phyloP scores from a whole-genome alignment of 2,888 invertebrate species.

The Cerceris rybyensis region DNA sequence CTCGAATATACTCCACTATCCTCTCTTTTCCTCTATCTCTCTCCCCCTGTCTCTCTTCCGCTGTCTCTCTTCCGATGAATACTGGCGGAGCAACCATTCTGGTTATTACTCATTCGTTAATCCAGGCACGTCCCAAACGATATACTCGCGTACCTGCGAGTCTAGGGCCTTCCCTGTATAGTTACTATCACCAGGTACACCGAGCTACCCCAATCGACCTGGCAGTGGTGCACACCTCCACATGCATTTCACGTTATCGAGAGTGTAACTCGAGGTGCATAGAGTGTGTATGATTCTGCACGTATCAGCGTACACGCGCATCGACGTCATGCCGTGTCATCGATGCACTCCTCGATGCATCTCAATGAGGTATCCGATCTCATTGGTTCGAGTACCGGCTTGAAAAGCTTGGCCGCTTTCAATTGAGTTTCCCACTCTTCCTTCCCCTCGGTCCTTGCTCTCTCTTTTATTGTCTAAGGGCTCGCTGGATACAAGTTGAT shows the following conservation, averaged over 20 bases:
- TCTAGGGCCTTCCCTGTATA: constrained; percentile 25
- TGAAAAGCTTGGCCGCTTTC: constrained; percentile 40
- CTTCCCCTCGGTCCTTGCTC: neutral
- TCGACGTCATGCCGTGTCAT: constrained; percentile 57
- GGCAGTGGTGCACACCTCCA: constrained; percentile 24
- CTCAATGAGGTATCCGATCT: constrained; percentile 51
- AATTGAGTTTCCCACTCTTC: constrained; percentile 10
- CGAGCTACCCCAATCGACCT: constrained; percentile 40
- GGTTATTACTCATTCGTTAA: constrained; percentile 79
- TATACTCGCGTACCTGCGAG: constrained; percentile 66
- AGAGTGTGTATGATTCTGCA: constrained; percentile 12
- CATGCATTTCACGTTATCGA: neutral
- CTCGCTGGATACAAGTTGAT: neutral
- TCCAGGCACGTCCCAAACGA: constrained; percentile 77
- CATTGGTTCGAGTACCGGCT: constrained; percentile 39
- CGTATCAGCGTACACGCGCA: constrained; percentile 8
- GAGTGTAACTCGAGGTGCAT: constrained; percentile 28
- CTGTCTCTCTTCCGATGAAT: constrained; percentile 29
- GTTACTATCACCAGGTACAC: constrained; percentile 5
- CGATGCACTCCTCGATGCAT: constrained; percentile 58
- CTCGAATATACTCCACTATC: neutral
- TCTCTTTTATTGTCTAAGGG: neutral
- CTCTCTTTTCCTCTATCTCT: neutral
- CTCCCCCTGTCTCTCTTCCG: neutral
- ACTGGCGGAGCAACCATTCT: constrained; percentile 68